These are phyloP conservation scores for Mamestra brassicae DNA, from an alignment of 2,888 invertebrate species.

Conservation along the genomic window DNA sequence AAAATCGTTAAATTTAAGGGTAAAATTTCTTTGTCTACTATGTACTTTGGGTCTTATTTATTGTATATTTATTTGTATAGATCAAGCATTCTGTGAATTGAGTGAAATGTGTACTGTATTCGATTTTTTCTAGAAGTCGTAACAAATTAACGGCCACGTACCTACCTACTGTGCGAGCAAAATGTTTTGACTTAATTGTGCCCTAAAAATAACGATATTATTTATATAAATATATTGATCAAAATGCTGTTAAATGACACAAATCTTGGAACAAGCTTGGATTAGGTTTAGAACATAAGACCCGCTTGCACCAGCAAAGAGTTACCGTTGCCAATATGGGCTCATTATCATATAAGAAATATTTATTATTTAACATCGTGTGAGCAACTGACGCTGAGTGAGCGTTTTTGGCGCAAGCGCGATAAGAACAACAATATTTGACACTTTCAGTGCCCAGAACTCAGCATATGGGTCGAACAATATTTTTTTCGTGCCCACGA, in stretches of 20 bases:
- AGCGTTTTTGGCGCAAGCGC: too few relatives aligned
- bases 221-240: neutral
- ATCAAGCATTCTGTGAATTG: conserved; percentile 8
- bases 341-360: too few relatives aligned
- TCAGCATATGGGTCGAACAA: too few relatives aligned
- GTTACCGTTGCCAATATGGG: too few relatives aligned
- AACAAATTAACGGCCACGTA: neutral
- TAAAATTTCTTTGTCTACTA: conserved; percentile 10
- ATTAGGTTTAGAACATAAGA: conserved; percentile 2
- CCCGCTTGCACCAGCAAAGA: too few relatives aligned
- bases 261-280: conserved; percentile 3
- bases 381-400: too few relatives aligned
- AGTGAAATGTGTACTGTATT: neutral
- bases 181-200: neutral
- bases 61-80: conserved; percentile 35
- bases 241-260: conserved; percentile 19
- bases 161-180: neutral
- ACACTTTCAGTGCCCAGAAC: too few relatives aligned
- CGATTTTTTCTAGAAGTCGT: neutral
- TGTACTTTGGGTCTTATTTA: conserved; percentile 28
- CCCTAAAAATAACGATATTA: neutral
- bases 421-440: too few relatives aligned
- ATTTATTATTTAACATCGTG: too few relatives aligned
- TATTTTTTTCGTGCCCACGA: too few relatives aligned
- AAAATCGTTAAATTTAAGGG: neutral